Base-by-base conservation (phyloP, 2,888 invertebrate species). In the Troides aeacus region DNA sequence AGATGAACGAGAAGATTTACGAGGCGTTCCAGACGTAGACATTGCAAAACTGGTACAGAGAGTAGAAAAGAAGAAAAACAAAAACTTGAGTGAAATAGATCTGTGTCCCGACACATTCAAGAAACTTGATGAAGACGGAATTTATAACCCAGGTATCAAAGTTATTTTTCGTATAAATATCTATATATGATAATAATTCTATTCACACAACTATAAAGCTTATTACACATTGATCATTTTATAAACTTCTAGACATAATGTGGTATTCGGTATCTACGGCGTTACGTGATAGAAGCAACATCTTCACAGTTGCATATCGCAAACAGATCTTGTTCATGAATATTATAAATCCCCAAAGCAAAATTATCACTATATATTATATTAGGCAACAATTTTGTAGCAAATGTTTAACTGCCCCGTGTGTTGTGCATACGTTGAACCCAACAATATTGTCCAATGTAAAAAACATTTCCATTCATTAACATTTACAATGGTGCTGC, bases 1-100 rank as follows among this genome's bases (percentile, higher is more conserved):
- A 92, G 92, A 92, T 81, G 92, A 92, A 80, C 84, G 92, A 21
- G 92, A 92, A 76, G 92, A 92, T 71, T 84, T 92, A 0, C 88
- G 92, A 36, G 86, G 92, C 74, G 92, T 92, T 1, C 84, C 92
- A 10, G 89, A 87, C 71, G 90, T 92, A 5, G 92, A 92, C 72
- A 92, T 92, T 42, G 91, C 92, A 2, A 92, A 92, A 74, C 79
- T 92, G 36, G 88, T 92, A 5, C 85, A 89, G 72, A 85, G 80
- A 62, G 86, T 89, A 4, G 86, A 92, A 68, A 84, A 81, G 42
- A 85, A 84, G 72, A 91, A 90, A 73, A 82, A 78, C 59, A 90
- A 87, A 72, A 88, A 86, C 65, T 75, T 90, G 4, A 84, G 85
- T 68, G 89, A 90, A 75, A 82, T 89, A 8, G 91, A 91, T 71